Evolutionary conservation across 2,113 vertebrate genomes (phyloP).

Genomic region (Propithecus coquereli): DNA sequence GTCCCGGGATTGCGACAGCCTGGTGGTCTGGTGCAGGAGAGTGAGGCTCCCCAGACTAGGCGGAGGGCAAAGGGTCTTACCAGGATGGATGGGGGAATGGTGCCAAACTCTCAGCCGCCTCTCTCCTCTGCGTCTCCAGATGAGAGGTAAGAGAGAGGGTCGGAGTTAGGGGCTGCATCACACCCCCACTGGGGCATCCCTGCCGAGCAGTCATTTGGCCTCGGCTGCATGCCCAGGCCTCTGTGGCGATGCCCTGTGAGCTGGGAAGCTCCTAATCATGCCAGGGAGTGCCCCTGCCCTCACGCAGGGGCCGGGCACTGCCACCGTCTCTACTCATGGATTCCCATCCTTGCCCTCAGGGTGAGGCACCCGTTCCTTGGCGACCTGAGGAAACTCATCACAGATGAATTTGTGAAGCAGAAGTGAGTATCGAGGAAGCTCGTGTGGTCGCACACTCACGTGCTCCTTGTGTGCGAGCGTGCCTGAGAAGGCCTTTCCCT

Average conservation of each 20-base stretch:
- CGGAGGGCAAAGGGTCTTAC: neutral
- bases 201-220: neutral
- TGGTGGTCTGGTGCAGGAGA: neutral
- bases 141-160: neutral
- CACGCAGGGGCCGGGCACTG: neutral
- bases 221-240: neutral
- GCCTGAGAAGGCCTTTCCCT: neutral
- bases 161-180: neutral
- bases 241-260: neutral
- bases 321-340: too few relatives aligned
- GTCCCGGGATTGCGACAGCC: neutral
- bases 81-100: neutral
- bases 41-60: neutral
- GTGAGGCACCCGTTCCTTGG: slow-evolving; percentile 87
- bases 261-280: slow-evolving; percentile 63
- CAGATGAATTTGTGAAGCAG: slow-evolving; percentile 90
- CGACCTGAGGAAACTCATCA: slow-evolving; percentile 88
- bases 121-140: neutral
- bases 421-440: slow-evolving; percentile 81
- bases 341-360: slow-evolving; percentile 73
- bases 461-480: neutral
- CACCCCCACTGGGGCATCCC: neutral
- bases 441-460: neutral
- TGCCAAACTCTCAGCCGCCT: neutral
- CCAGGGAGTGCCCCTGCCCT: slow-evolving; percentile 62